phyloP scores from a whole-genome alignment of 2,888 invertebrate species.

The Therioaphis trifolii region DNA sequence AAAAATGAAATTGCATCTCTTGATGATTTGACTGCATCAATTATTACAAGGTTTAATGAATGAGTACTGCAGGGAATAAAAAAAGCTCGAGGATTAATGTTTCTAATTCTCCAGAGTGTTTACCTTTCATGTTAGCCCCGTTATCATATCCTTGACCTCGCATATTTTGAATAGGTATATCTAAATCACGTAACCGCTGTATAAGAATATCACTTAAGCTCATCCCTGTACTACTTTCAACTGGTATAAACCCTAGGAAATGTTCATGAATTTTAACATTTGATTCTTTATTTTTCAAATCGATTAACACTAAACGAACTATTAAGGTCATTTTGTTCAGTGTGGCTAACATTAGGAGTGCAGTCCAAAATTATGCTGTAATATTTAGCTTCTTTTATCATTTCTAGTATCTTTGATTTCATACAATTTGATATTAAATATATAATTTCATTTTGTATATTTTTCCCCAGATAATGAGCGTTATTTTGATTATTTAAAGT shows the following conservation, averaged over 20 bases:
- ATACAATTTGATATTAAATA: constrained; percentile 1
- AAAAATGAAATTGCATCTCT: constrained; percentile 40
- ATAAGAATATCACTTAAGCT: constrained; percentile 25
- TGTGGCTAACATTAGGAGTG: constrained; percentile 6
- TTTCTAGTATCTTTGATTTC: constrained; percentile 18
- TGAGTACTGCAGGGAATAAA: constrained; percentile 45
- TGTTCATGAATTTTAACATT: no score
- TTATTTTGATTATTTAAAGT: no score
- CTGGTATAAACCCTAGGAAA: constrained; percentile 36
- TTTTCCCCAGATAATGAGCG: not conserved
- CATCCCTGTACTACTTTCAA: constrained; percentile 28
- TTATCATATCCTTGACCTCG: no score
- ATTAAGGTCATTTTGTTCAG: constrained; percentile 21
- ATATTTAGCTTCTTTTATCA: constrained; percentile 14
- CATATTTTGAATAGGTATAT: no score
- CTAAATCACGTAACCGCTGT: not conserved
- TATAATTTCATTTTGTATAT: no score
- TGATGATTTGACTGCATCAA: constrained; percentile 45
- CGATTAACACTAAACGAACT: no score
- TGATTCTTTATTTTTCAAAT: no score
- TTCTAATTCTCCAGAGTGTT: constrained; percentile 36
- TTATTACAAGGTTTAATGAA: constrained; percentile 38
- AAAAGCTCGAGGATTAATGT: constrained; percentile 38
- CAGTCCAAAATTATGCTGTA: constrained; percentile 33
- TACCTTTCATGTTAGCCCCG: no score